Evolutionary conservation across 2,797 vertebrate genomes (phyloP), one percentile per base, ranked within the genome.

Genomic region (Coregonus suidteri): DNA sequence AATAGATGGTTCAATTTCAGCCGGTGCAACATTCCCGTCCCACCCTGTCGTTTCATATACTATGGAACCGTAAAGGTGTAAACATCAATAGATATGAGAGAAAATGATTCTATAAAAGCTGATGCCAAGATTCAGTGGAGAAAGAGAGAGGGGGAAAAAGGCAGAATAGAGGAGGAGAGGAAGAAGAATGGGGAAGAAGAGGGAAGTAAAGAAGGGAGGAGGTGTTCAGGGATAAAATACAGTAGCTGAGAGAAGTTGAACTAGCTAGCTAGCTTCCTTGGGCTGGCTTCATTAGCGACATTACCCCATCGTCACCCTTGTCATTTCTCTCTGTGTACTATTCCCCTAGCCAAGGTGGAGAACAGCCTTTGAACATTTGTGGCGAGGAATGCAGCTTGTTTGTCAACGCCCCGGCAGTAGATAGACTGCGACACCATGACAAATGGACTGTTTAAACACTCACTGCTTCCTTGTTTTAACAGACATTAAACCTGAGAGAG

Each of bases 1-100:
- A 91, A 89, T 83, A 88, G 87, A 92, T 86, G 84, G 82, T 85
- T 92, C 85, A 83, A 47, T 90, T 91, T 89, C 86, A 84, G 81
- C 81, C 82, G 74, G 81, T 85, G 87, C 89, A 89, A 88, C 18
- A 82, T 87, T 85, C 83, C 72, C 77, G 9, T 88, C 87, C 82
- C 86, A 78, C 35, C 14, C 53, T 6, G 20, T 18, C 66, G 15
- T 18, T 37, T 6, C 59, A 35, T 75, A 79, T 82, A 86, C 75
- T 86, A 76, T 86, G 87, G 86, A 76, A 62, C n/a, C 20, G n/a
- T 25, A 25, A 80, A 88, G n/a, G 31, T 70, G 80, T 73, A 81
- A 81, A 82, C 65, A 1, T 84, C 70, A 80, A 86, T 47, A 47
- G 9, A 47, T 47, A 11, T 2, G 79, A 88, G 87, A 89, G 78